phyloP scores from a whole-genome alignment of 2,113 vertebrate genomes.

The Syrmaticus mikado region DNA sequence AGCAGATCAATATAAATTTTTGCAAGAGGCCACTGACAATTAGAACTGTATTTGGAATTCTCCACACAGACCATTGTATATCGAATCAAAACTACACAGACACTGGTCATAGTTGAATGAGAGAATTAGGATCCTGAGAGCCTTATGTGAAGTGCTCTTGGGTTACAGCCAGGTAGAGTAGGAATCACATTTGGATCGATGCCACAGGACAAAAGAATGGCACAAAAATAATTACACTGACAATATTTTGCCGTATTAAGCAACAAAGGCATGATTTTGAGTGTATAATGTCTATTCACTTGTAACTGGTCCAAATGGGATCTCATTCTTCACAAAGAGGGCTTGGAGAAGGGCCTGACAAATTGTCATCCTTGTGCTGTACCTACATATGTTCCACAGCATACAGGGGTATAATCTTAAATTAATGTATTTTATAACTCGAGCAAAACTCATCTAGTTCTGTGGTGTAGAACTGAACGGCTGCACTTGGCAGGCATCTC shows the following conservation, averaged over 20 bases:
- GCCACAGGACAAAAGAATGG: constrained; percentile 16
- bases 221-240: constrained; percentile 50
- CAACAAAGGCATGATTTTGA: constrained; percentile 57
- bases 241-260: constrained; percentile 60
- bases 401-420: constrained; percentile 66
- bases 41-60: not conserved
- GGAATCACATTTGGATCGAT: not conserved
- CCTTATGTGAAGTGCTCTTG: constrained; percentile 3
- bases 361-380: constrained; percentile 65
- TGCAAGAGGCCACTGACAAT: not conserved
- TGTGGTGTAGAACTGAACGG: constrained; percentile 63
- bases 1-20: not conserved
- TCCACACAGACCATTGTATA: accelerated
- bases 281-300: constrained; percentile 44
- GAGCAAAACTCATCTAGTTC: constrained; percentile 54
- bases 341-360: constrained; percentile 65
- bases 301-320: constrained; percentile 70
- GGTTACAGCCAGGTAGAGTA: constrained; percentile 30
- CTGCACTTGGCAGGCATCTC: constrained; percentile 54
- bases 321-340: constrained; percentile 58
- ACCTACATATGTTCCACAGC: constrained; percentile 71
- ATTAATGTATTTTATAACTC: constrained; percentile 72
- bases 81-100: not conserved
- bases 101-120: not conserved
- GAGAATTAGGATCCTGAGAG: constrained; percentile 21